Evolutionary conservation across 2,888 invertebrate species (phyloP).

Genomic region (Ophion ventricosus): DNA sequence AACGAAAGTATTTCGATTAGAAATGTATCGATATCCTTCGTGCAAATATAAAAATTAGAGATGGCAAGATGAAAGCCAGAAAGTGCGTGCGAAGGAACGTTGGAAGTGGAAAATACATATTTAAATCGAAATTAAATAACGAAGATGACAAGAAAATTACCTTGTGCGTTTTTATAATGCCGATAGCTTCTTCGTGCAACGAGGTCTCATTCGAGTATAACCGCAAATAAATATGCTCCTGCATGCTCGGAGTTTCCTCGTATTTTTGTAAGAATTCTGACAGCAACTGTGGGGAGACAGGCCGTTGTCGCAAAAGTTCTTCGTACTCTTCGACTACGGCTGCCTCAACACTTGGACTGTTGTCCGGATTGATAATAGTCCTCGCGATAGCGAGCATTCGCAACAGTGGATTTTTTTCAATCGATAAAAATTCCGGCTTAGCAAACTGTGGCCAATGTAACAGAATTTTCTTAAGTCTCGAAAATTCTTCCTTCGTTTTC

Average conservation of each 20-base stretch:
- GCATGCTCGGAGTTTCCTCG: conserved; percentile 68
- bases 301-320: conserved; percentile 72
- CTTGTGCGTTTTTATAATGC: conserved; percentile 75
- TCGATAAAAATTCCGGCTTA: conserved; percentile 68
- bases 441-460: conserved; percentile 74
- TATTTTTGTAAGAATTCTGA: conserved; percentile 73
- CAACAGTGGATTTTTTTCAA: conserved; percentile 73
- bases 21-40: not conserved
- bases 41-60: not conserved
- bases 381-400: conserved; percentile 70
- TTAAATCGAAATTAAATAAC: not conserved
- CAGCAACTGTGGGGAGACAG: conserved; percentile 73
- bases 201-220: conserved; percentile 72
- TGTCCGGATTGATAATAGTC: conserved; percentile 66
- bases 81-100: not conserved
- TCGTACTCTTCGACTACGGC: conserved; percentile 76
- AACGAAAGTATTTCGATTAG: too few relatives aligned
- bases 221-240: conserved; percentile 76
- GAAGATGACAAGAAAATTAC: conserved; percentile 63
- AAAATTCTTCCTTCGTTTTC: conserved; percentile 72
- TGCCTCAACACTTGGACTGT: conserved; percentile 67
- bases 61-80: not conserved
- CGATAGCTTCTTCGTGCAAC: conserved; percentile 76
- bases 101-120: not conserved
- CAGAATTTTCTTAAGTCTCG: conserved; percentile 73